phyloP scores from a whole-genome alignment of 1,140 invertebrate species.

The Drosophila busckii region DNA sequence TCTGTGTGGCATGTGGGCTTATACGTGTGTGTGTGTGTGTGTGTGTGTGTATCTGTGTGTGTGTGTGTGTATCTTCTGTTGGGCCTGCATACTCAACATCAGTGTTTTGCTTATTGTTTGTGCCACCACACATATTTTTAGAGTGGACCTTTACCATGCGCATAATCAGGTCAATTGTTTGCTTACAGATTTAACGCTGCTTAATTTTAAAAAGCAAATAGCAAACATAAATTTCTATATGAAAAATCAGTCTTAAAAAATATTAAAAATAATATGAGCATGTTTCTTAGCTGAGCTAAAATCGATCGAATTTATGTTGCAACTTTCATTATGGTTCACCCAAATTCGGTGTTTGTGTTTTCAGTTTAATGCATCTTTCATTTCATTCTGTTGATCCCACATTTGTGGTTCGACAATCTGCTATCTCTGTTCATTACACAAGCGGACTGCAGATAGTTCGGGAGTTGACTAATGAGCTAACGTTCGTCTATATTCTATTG shows the following conservation, averaged over 20 bases:
- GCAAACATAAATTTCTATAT: no score
- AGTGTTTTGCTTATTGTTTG: constrained; percentile 50
- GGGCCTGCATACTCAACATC: constrained; percentile 42
- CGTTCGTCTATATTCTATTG: constrained; percentile 15
- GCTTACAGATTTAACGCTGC: background rate
- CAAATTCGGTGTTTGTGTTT: constrained; percentile 17
- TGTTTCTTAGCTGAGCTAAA: background rate
- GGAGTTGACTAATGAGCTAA: constrained; percentile 57
- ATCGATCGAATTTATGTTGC: no score
- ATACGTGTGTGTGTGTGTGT: constrained; percentile 13
- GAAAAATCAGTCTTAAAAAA: constrained; percentile 2
- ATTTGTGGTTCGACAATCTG: constrained; percentile 59
- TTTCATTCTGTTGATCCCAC: constrained; percentile 53
- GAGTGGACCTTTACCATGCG: constrained; percentile 57
- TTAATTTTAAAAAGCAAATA: no score
- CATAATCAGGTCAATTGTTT: constrained; percentile 66
- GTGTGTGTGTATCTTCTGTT: constrained; percentile 33
- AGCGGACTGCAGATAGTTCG: constrained; percentile 50
- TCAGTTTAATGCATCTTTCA: constrained; percentile 25
- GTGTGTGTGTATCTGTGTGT: constrained; percentile 9
- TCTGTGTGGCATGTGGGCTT: background rate
- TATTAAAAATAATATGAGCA: background rate
- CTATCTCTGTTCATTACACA: constrained; percentile 59
- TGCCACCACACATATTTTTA: constrained; percentile 56
- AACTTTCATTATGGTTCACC: no score